Base-by-base conservation (phyloP, 2,113 vertebrate species). In the Pogonocichla stellata region DNA sequence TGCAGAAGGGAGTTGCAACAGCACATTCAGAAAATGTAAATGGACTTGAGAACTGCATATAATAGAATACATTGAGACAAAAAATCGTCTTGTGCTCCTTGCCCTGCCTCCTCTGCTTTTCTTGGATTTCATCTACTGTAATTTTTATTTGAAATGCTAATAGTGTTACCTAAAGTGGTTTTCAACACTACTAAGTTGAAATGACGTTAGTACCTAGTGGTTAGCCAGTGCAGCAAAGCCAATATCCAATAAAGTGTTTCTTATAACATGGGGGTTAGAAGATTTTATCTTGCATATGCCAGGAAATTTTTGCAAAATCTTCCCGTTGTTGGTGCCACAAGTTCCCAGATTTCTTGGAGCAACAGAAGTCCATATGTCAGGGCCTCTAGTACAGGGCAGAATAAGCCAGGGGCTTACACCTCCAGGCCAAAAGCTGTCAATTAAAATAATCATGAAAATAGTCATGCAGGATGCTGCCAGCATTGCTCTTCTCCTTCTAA, bases 301-400 rank as follows among this genome's bases (percentile, higher is more conserved):
- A 94, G 85, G 87, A 95, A 95, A 92, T 36, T 58, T 83, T 95
- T 95, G 90, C 81, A 58, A 47, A 91, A 60, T 89, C n/a, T 88
- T 96, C 71, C 90, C 5, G 0, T 72, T 79, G 24, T 14, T 89
- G 70, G 33, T 92, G 66, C 87, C 62, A 67, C 64, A 34, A 87
- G 56, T 83, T 95, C 67, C 48, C 13, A 5, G 78, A 70, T 61
- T 80, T 34, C 58, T 70, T 77, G 33, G 13, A 83, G 87, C 42
- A 92, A 25, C 29, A 66, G 12, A 62, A 95, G 40, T 56, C 34
- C 16, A 3, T 40, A 15, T 70, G 38, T 53, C 71, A 69, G 29
- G 57, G 50, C 42, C 42, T 48, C 36, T 23, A 16, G 10, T 22
- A 28, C 10, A 38, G 80, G 64, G 51, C 83, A 89, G 77, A 73